Conservation (phyloP, 2,797 vertebrate species). For the Phrynocephalus forsythii region DNA sequence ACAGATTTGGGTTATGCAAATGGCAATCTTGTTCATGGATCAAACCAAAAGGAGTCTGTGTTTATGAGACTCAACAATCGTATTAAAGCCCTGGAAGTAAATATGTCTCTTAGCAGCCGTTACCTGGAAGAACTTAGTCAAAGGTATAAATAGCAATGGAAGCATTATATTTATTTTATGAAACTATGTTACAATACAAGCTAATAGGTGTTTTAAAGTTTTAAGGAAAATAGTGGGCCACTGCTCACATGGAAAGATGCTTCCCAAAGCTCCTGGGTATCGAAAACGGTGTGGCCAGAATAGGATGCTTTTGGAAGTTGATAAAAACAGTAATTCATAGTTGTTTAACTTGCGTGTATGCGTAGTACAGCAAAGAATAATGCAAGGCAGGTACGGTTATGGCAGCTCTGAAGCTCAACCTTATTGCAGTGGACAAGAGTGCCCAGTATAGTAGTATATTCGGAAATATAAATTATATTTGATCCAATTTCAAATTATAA, state of each 20-base stretch:
- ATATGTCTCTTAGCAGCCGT: conserved; percentile 98
- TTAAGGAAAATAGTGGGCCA: neutral
- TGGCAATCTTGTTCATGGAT: conserved; percentile 89
- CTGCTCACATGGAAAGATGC: neutral
- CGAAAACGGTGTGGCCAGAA: neutral
- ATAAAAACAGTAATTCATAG: neutral
- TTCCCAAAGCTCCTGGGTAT: neutral
- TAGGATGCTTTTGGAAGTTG: neutral
- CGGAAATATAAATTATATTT: neutral
- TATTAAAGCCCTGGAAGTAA: conserved; percentile 98
- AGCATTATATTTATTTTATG: neutral
- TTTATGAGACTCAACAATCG: conserved; percentile 99
- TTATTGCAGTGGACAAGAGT: neutral
- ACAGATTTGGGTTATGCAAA: conserved; percentile 86
- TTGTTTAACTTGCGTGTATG: neutral
- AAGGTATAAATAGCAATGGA: conserved; percentile 78
- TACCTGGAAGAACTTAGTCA: conserved; percentile 98
- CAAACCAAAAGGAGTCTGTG: conserved; percentile 97
- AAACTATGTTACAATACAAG: neutral
- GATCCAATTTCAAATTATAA: neutral
- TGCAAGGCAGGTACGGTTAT: neutral
- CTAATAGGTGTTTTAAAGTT: neutral
- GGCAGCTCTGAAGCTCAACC: neutral
- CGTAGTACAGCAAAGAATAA: neutral
- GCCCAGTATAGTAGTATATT: neutral